phyloP scores from a whole-genome alignment of 2,113 vertebrate species.

The Vulpes ferrilata region DNA sequence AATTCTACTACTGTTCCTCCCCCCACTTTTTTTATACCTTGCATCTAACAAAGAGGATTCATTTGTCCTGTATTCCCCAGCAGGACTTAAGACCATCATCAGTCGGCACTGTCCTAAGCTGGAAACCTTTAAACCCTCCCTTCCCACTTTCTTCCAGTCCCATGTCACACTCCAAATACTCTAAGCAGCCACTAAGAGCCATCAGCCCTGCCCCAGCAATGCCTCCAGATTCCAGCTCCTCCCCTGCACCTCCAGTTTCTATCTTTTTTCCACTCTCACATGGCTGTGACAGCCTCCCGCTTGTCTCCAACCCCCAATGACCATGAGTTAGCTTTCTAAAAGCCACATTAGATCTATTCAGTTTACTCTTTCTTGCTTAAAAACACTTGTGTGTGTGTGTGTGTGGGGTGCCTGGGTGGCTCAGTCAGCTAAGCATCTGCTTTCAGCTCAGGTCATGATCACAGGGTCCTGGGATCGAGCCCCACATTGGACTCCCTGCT shows the following conservation, averaged over 20 bases:
- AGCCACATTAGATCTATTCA: neutral
- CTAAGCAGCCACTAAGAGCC: neutral
- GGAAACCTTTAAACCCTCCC: neutral
- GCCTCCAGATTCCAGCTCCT: neutral
- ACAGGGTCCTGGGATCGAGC: no score
- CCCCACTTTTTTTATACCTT: neutral
- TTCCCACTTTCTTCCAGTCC: neutral
- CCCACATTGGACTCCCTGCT: no score
- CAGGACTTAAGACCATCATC: neutral
- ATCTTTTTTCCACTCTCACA: neutral
- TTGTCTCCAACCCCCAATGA: neutral
- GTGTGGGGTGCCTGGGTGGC: no score
- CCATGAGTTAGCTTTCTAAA: neutral
- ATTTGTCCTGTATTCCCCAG: neutral
- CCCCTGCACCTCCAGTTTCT: neutral
- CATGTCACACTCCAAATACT: neutral
- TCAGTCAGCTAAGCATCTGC: no score
- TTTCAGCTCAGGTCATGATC: no score
- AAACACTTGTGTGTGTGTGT: neutral
- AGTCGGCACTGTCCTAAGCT: neutral
- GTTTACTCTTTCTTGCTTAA: slow-evolving; percentile 10
- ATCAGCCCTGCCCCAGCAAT: neutral
- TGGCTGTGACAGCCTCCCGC: neutral
- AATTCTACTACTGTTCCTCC: neutral
- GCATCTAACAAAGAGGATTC: neutral